Evolutionary conservation across 1,140 invertebrate genomes (phyloP).

Genomic region (Gonatopus flavifemur): DNA sequence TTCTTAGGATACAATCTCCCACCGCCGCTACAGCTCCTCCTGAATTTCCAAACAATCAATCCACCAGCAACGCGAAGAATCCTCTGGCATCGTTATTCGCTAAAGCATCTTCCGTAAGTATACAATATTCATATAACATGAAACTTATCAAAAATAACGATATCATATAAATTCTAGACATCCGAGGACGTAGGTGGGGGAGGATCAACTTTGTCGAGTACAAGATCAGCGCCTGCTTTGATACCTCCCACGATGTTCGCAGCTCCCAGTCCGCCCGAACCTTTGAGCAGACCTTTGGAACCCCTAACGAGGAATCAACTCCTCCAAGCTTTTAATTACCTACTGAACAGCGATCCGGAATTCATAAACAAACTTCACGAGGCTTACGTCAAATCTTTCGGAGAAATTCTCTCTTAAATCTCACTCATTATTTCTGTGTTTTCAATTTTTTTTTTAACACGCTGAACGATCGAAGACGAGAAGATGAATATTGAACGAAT

Average conservation of each 20-base stretch:
- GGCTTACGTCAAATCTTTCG: conserved; percentile 84
- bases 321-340: conserved; percentile 82
- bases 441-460: neutral
- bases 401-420: conserved; percentile 68
- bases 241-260: conserved; percentile 85
- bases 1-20: conserved; percentile 56
- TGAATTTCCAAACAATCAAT: conserved; percentile 22
- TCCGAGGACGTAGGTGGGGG: conserved; percentile 43
- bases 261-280: conserved; percentile 53
- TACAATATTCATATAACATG: no score
- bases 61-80: conserved; percentile 25
- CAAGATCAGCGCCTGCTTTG: conserved; percentile 65
- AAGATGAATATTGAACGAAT: conserved; percentile 2
- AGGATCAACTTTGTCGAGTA: conserved; percentile 37
- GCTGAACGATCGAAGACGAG: neutral
- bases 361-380: conserved; percentile 87
- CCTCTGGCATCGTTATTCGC: conserved; percentile 41
- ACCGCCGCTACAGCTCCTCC: conserved; percentile 28
- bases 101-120: conserved; percentile 25
- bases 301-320: conserved; percentile 85
- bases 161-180: conserved; percentile 25
- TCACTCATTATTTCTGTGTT: no score
- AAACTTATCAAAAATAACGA: neutral
- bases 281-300: conserved; percentile 58
- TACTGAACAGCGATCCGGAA: conserved; percentile 83